phyloP scores from a whole-genome alignment of 2,113 vertebrate genomes.

The Anguilla rostrata region DNA sequence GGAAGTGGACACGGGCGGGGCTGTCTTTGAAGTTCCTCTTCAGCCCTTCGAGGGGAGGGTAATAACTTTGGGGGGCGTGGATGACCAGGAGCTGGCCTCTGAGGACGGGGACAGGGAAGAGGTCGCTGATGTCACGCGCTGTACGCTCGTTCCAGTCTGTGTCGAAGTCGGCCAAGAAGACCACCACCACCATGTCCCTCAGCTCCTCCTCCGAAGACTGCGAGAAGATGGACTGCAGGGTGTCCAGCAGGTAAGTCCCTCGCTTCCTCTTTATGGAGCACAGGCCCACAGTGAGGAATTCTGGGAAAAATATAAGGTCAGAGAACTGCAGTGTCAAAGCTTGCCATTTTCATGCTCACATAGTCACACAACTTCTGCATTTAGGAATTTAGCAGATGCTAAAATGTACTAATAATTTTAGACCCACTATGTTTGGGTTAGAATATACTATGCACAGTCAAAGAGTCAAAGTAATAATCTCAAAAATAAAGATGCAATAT shows the following conservation, averaged over 20 bases:
- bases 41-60: constrained; percentile 64
- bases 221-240: constrained; percentile 75
- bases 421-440: too few relatives aligned
- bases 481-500: too few relatives aligned
- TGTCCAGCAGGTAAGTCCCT: constrained; percentile 71
- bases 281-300: constrained; percentile 74
- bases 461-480: too few relatives aligned
- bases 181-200: constrained; percentile 76
- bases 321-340: not conserved
- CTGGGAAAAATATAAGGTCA: constrained; percentile 54
- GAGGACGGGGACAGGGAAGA: constrained; percentile 64
- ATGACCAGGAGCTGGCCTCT: constrained; percentile 73
- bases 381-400: too few relatives aligned
- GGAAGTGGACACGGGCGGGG: constrained; percentile 71
- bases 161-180: constrained; percentile 75
- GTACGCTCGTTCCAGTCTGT: constrained; percentile 58
- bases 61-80: constrained; percentile 52
- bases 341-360: not conserved
- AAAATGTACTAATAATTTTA: too few relatives aligned
- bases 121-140: constrained; percentile 38
- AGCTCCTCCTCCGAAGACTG: constrained; percentile 73
- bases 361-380: not conserved
- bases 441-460: too few relatives aligned
- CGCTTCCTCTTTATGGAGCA: constrained; percentile 60
- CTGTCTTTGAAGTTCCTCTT: constrained; percentile 72